Conservation (phyloP, 2,113 vertebrate genomes). For the Aviceda subcristata region DNA sequence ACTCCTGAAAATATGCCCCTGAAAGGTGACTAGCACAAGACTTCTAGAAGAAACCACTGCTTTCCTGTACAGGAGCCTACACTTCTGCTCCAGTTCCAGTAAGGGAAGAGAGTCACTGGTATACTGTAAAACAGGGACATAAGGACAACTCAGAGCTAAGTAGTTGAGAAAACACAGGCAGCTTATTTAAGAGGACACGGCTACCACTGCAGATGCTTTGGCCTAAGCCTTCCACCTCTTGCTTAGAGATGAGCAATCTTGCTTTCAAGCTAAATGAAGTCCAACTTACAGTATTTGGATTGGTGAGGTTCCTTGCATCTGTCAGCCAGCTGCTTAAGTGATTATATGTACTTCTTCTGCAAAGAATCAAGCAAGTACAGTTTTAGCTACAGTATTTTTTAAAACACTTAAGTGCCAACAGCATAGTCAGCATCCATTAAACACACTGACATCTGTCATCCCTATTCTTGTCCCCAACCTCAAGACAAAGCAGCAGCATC, state of each 20-base stretch:
- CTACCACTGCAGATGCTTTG: not conserved
- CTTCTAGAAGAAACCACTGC: not conserved
- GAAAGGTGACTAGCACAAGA: not conserved
- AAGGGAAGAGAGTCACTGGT: not conserved
- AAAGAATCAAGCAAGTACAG: conserved; percentile 51
- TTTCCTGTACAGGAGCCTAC: not conserved
- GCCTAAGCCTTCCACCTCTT: not conserved
- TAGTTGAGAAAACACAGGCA: not conserved
- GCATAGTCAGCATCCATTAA: not conserved
- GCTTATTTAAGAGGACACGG: not conserved
- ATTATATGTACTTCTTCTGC: conserved; percentile 97
- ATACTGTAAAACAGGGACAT: not conserved
- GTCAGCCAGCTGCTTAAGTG: conserved; percentile 99
- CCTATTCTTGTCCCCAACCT: not conserved
- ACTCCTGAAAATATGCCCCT: not conserved
- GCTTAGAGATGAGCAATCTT: not conserved
- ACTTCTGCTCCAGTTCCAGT: not conserved
- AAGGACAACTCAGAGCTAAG: not conserved
- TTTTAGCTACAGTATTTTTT: not conserved
- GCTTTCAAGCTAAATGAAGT: not conserved
- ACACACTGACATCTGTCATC: not conserved
- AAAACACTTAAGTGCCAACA: not conserved
- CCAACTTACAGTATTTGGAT: conserved; percentile 96
- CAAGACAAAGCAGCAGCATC: not conserved
- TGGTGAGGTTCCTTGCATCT: conserved; percentile 97